Evolutionary conservation across 2,888 invertebrate species (phyloP), one percentile per base, ranked within the genome.

Genomic region (Teleiodes luculella): DNA sequence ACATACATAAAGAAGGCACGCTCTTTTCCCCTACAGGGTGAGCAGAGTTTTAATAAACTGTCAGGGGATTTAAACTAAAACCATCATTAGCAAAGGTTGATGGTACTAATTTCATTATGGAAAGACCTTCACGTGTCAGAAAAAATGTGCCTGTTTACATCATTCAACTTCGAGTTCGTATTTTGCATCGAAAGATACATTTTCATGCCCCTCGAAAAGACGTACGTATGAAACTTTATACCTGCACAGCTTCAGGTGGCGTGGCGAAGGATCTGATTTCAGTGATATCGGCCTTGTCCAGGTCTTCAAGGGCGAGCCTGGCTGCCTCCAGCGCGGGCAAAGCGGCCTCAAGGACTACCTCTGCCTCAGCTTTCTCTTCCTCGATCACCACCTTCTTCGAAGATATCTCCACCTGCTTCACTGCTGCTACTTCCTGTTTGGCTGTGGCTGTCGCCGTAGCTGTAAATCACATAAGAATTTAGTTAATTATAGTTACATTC

Each of bases 181-280:
- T 43, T 20, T 11, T 28, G 13, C 18, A 14, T 13, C 14, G 16
- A 13, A 37, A 37, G n/a, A 33, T 24, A 45, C 10, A 20, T 2
- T 20, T 20, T 18, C 20, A 7, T 43, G 3, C 1, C 8, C 18
- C 11, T n/a, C n/a, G n/a, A n/a, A n/a, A n/a, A n/a, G n/a, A n/a
- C n/a, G n/a, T n/a, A n/a, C n/a, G n/a, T n/a, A n/a, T 28, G 10
- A 7, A 45, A 11, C 2, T 13, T 16, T 30, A 14, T 43, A 85
- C 88, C 88, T 97, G 97, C 24, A 97, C 97, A 11, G 96, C 94
- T 65, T 96, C 95, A 0, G 97, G 97, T 0, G 97, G 97, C 0
- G 96, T 97, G 7, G 96, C 95, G 72, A 97, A 97, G 0, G 97
- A 97, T 66, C 97, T 90, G 62, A 97, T 97, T 87, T 98, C 97